These are phyloP conservation scores for Notolabrus celidotus DNA, from an alignment of 2,797 vertebrate genomes.

Conservation along the genomic window DNA sequence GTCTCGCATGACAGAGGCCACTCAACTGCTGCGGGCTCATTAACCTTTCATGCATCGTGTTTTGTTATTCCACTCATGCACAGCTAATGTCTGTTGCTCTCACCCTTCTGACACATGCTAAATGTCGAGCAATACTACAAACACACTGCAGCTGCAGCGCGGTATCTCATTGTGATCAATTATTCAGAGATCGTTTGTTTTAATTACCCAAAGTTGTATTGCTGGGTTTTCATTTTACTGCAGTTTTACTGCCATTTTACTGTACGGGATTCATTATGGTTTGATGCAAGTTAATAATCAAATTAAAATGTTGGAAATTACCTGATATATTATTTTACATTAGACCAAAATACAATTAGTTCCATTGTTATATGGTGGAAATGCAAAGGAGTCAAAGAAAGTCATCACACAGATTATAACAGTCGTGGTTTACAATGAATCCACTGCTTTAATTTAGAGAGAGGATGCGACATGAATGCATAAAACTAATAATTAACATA, in stretches of 20 bases:
- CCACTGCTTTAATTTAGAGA: neutral
- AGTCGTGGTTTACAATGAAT: neutral
- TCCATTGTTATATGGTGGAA: neutral
- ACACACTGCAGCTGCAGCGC: conserved; percentile 5
- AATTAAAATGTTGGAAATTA: conserved; percentile 1
- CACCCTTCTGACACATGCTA: conserved; percentile 46
- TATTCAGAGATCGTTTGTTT: conserved; percentile 22
- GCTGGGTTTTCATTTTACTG: neutral
- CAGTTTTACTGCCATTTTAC: too few relatives aligned
- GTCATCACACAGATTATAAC: neutral
- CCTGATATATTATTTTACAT: conserved; percentile 1
- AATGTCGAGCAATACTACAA: conserved; percentile 47
- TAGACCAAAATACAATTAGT: neutral
- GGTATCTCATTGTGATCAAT: conserved; percentile 15
- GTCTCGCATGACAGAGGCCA: conserved; percentile 64
- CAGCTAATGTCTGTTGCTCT: conserved; percentile 40
- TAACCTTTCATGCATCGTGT: conserved; percentile 69
- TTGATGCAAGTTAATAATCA: neutral
- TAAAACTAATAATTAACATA: neutral
- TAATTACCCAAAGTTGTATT: conserved; percentile 11
- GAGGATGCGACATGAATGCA: neutral
- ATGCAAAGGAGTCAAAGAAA: neutral
- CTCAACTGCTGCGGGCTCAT: conserved; percentile 65
- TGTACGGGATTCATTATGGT: neutral
- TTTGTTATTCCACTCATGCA: conserved; percentile 68